phyloP scores from a whole-genome alignment of 2,888 invertebrate species.

The Galerucella pusilla region DNA sequence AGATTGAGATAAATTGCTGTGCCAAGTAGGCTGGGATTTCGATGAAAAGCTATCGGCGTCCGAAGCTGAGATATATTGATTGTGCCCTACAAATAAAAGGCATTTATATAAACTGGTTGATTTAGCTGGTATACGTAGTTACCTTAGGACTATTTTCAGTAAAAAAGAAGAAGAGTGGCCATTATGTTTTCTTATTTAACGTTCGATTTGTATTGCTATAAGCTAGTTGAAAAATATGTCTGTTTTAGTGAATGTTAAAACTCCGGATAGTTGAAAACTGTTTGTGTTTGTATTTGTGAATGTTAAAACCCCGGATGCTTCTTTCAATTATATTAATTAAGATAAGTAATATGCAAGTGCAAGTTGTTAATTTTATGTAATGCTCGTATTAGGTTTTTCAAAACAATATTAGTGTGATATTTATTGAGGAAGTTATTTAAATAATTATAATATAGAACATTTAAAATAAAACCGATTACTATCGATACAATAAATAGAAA shows the following conservation, averaged over 20 bases:
- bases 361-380: not conserved
- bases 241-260: not conserved
- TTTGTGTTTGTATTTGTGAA: not conserved
- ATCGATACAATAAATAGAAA: too few species aligned
- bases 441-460: too few species aligned
- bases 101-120: not conserved
- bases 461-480: too few species aligned
- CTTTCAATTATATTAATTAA: not conserved
- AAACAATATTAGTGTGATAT: not conserved
- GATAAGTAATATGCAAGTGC: not conserved
- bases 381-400: not conserved
- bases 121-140: too few species aligned
- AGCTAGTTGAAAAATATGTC: not conserved
- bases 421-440: not conserved
- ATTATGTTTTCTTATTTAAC: too few species aligned
- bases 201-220: too few species aligned
- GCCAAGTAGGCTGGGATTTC: slow-evolving; percentile 61
- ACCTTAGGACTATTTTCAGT: too few species aligned
- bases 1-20: slow-evolving; percentile 61
- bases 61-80: slow-evolving; percentile 64
- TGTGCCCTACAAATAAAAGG: slow-evolving; percentile 59
- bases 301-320: not conserved
- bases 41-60: slow-evolving; percentile 60
- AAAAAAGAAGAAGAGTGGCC: too few species aligned
- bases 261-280: not conserved